Evolutionary conservation across 2,888 invertebrate species (phyloP).

Genomic region (Parnassius apollo): DNA sequence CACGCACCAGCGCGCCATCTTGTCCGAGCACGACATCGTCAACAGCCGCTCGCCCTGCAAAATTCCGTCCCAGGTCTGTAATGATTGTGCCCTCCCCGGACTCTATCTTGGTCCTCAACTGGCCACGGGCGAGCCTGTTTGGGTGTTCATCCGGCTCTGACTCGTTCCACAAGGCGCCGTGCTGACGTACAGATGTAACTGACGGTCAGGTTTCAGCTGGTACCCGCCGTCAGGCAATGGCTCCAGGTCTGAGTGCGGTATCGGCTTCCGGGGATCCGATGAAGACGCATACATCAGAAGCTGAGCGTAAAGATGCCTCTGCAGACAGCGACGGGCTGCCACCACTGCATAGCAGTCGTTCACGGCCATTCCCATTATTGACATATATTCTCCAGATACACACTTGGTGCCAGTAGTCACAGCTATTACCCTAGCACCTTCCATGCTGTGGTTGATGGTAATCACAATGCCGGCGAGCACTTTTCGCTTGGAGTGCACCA

Average conservation of each 20-base stretch:
- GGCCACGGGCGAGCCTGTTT: slow-evolving; percentile 90
- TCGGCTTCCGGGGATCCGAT: slow-evolving; percentile 48
- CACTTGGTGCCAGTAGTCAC: too few species aligned
- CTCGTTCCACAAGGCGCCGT: slow-evolving; percentile 96
- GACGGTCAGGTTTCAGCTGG: slow-evolving; percentile 86
- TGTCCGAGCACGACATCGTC: slow-evolving; percentile 47
- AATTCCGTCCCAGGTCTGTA: slow-evolving; percentile 97
- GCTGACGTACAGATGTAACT: slow-evolving; percentile 97
- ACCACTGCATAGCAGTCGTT: too few species aligned
- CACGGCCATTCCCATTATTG: too few species aligned
- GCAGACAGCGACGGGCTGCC: slow-evolving; percentile 90
- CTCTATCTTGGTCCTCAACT: slow-evolving; percentile 96
- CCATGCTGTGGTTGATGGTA: too few species aligned
- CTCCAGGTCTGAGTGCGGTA: slow-evolving; percentile 63
- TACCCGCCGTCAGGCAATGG: slow-evolving; percentile 83
- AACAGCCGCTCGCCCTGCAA: slow-evolving; percentile 87
- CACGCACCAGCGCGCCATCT: too few species aligned
- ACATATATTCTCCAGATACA: too few species aligned
- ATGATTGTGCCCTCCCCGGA: slow-evolving; percentile 96
- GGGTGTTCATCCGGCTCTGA: slow-evolving; percentile 85
- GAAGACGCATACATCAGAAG: slow-evolving; percentile 83
- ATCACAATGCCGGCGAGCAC: too few species aligned
- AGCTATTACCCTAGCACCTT: too few species aligned
- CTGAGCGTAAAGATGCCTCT: slow-evolving; percentile 90
- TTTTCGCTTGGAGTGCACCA: too few species aligned